Base-by-base conservation (phyloP, 2,113 vertebrate species). In the Oxyruncus cristatus region DNA sequence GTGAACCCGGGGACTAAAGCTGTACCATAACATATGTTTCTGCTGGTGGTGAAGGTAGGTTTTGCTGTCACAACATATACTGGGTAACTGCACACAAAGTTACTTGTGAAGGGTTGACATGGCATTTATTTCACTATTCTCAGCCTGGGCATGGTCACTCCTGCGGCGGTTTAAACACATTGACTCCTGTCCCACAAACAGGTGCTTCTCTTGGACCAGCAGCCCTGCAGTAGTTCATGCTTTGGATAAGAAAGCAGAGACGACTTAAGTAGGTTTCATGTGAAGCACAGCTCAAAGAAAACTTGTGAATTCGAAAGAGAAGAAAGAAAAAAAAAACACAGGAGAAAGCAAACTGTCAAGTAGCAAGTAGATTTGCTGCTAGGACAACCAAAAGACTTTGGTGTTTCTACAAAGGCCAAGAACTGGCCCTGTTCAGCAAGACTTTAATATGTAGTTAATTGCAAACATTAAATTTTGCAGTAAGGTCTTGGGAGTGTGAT, bases 11-110 rank as follows among this genome's bases (percentile, higher is more conserved):
- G 12, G 39, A 35, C 44, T 17, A 37, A 76, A 53, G 46, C 49
- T 77, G 30, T 27, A 47, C n/a, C 16, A 47, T 39, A 42, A n/a
- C 12, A 2, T 6, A 3, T 4, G 2, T 47, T 93, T 85, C 53
- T 91, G 58, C 19, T 68, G 21, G 21, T 59, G 47, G 15, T 0
- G 1, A 73, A 85, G 53, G 14, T 3, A 44, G 27, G 9, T 42
- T 82, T 73, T 3, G 1, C 42, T 44, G 30, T 53, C 32, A 52
- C 1, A 2, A 12, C 2, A 3, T 23, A 3, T 23, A 10, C 12
- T n/a, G 35, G 8, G 33, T 41, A 65, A 61, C 49, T 56, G 73
- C 32, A 67, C 56, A 15, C 3, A 2, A 26, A 80, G 33, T 37
- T 55, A 42, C 19, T n/a, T 28, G 33, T 9, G 63, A 55, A 65